Evolutionary conservation across 1,140 invertebrate species (phyloP).

Genomic region (Drosophila baimaii): DNA sequence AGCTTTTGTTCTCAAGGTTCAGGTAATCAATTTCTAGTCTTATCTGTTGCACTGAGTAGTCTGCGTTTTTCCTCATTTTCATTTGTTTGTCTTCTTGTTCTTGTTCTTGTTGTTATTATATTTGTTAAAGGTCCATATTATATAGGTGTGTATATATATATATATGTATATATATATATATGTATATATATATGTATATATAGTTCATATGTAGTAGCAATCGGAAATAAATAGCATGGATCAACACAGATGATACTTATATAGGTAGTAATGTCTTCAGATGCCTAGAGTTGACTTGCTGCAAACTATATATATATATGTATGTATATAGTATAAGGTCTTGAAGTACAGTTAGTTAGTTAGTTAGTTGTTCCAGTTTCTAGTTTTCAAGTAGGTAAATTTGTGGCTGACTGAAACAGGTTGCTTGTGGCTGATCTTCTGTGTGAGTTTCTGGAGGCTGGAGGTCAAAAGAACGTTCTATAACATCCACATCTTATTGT

Average conservation of each 20-base stretch:
- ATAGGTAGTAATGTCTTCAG: conserved; percentile 38
- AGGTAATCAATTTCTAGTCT: conserved; percentile 83
- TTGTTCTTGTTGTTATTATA: conserved; percentile 16
- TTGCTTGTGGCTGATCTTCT: conserved; percentile 33
- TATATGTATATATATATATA: conserved; percentile 14
- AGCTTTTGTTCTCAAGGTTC: conserved; percentile 81
- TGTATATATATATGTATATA: conserved; percentile 13
- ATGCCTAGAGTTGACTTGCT: conserved; percentile 44
- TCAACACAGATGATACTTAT: conserved; percentile 33
- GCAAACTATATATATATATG: conserved; percentile 66
- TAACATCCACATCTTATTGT: conserved; percentile 39
- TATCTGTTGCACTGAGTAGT: conserved; percentile 82
- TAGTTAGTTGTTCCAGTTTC: conserved; percentile 19
- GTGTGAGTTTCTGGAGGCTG: conserved; percentile 35
- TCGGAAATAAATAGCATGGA: conserved; percentile 32
- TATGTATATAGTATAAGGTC: conserved; percentile 30
- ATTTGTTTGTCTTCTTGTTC: conserved; percentile 18
- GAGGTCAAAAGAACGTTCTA: conserved; percentile 34
- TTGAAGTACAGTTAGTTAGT: conserved; percentile 25
- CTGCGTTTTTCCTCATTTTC: conserved; percentile 57
- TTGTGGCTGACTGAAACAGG: conserved; percentile 62
- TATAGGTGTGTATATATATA: conserved; percentile 43
- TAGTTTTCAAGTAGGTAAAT: conserved; percentile 62
- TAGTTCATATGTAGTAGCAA: conserved; percentile 12
- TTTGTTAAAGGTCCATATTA: conserved; percentile 39